Conservation (phyloP, 1,140 invertebrate species). For the Hyposmocoma kahamanoa region DNA sequence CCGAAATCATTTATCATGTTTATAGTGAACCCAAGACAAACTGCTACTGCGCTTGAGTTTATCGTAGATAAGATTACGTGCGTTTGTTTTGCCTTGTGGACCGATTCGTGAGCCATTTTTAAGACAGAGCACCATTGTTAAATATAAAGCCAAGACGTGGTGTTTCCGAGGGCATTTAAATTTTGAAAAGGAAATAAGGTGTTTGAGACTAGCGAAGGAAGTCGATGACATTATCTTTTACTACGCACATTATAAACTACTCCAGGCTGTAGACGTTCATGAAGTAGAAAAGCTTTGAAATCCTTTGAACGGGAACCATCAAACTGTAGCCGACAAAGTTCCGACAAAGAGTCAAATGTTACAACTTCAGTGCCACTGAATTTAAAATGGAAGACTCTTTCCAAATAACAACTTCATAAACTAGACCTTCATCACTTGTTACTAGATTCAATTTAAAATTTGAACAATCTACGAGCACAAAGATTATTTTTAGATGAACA, state of each 20-base stretch:
- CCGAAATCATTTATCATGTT: constrained; percentile 72
- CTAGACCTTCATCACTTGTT: neutral
- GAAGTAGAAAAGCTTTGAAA: too few relatives aligned
- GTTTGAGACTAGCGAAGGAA: neutral
- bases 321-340: neutral
- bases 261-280: too few relatives aligned
- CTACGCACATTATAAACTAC: too few relatives aligned
- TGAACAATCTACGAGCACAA: constrained; percentile 15
- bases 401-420: neutral
- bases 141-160: constrained; percentile 25
- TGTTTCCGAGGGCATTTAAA: constrained; percentile 29
- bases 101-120: constrained; percentile 64
- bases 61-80: constrained; percentile 63
- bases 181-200: constrained; percentile 31
- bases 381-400: neutral
- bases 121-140: constrained; percentile 65
- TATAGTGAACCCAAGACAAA: constrained; percentile 69
- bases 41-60: constrained; percentile 71
- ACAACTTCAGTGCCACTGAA: constrained; percentile 1
- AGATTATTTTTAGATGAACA: constrained; percentile 39
- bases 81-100: constrained; percentile 69
- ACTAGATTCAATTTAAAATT: constrained; percentile 19
- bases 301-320: neutral
- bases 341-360: constrained; percentile 2
- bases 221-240: too few relatives aligned